Base-by-base conservation (phyloP, 1,140 invertebrate genomes). In the Harpegnathos saltator region DNA sequence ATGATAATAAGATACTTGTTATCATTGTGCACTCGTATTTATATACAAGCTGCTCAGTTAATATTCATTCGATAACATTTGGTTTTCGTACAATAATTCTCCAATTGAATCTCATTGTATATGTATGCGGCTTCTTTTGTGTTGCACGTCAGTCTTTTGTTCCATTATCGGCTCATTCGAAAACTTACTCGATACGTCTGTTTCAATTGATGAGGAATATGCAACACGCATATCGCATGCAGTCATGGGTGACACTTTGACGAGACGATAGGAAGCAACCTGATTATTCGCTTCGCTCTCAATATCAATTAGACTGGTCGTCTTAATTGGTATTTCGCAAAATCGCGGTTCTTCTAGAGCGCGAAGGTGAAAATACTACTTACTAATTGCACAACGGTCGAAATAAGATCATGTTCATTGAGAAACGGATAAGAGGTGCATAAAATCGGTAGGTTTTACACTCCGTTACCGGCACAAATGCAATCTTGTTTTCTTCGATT, bases 231-330 rank as follows among this genome's bases (percentile, higher is more conserved):
- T n/a, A 17, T 69, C 33, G n/a, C 22, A 17, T 69, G 33, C 50
- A 78, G n/a, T 15, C 52, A 15, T 12, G n/a, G 69, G 26, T 68
- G 50, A 58, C 50, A 68, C 63, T 48, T 54, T 12, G 33, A 44
- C 5, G 33, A 3, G 2, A 24, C 29, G 61, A 80, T 17, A 56
- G 24, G 65, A 69, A 80, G 22, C 17, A 22, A 58, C 22, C 33
- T 48, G 58, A 59, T 80, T 80, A 71, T 48, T 4, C 12, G 14
- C 7, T 1, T 22, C 19, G 4, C 22, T 48, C 12, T 58, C 33
- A 19, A 78, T 58, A 58, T 15, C 17, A 29, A 44, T 26, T 69
- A 69, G 33, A n/a, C n/a, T 26, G 26, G 3, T 68, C 52, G 48
- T 14, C 14, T 1, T 24, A 77, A 71, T 59, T 71, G 56, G 0